phyloP scores from a whole-genome alignment of 2,113 vertebrate genomes.

The Aphelocoma coerulescens region DNA sequence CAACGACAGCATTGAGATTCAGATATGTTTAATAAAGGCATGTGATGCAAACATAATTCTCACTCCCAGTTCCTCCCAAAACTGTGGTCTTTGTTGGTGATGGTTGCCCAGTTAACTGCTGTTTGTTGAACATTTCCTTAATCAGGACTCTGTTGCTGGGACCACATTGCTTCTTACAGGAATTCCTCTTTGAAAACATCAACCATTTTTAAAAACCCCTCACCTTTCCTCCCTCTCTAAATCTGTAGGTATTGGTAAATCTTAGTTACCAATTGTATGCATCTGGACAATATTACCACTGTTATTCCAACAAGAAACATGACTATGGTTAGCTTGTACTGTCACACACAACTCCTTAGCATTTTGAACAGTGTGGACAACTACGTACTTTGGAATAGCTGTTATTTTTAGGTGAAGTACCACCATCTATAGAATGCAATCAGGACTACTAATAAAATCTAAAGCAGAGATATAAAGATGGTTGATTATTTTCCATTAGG shows the following conservation, averaged over 20 bases:
- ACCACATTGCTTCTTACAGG: not conserved
- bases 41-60: not conserved
- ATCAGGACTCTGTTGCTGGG: not conserved
- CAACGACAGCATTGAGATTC: not conserved
- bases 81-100: not conserved
- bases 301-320: not conserved
- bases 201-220: not conserved
- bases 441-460: slow-evolving; percentile 67
- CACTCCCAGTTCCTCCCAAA: not conserved
- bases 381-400: not conserved
- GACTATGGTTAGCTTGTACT: not conserved
- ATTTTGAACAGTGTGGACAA: not conserved
- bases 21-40: not conserved
- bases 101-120: not conserved
- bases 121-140: not conserved
- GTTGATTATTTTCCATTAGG: slow-evolving; percentile 73
- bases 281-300: not conserved
- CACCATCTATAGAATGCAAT: slow-evolving; percentile 62
- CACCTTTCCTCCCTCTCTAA: not conserved
- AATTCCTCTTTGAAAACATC: not conserved
- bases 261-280: not conserved
- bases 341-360: not conserved
- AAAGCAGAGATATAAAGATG: slow-evolving; percentile 75
- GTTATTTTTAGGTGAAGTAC: slow-evolving; percentile 67
- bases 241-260: not conserved